A percentile compares a stretch with the other conserved stretches of the same genome.
These are phyloP conservation scores for Synanthedon tipuliformis DNA, from an alignment of 2,888 invertebrate species.

Conservation along the genomic window DNA sequence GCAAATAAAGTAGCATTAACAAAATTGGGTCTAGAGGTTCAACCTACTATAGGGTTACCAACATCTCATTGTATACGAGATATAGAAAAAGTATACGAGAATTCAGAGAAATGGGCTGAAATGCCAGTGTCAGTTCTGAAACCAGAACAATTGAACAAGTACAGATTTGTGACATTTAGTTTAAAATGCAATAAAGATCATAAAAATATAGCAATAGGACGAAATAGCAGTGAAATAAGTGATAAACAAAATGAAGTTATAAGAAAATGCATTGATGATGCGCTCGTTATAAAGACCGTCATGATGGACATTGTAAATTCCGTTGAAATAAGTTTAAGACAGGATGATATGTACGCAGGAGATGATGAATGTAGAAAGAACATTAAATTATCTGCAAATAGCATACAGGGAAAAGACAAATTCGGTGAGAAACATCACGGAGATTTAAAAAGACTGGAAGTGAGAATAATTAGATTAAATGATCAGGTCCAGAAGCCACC, in stretches of 20 bases:
- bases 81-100: no score
- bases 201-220: constrained; percentile 64
- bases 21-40: constrained; percentile 53
- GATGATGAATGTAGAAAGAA: constrained; percentile 37
- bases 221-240: constrained; percentile 10
- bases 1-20: constrained; percentile 60
- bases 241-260: constrained; percentile 3
- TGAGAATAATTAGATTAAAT: constrained; percentile 72
- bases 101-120: constrained; percentile 62
- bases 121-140: constrained; percentile 67
- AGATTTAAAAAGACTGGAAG: constrained; percentile 70
- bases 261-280: not conserved
- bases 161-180: constrained; percentile 59
- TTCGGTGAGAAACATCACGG: constrained; percentile 52
- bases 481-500: constrained; percentile 15
- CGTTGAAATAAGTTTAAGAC: constrained; percentile 71
- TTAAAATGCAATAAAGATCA: constrained; percentile 71
- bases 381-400: constrained; percentile 1
- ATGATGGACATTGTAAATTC: constrained; percentile 67
- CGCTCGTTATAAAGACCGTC: constrained; percentile 34
- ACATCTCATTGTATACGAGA: constrained; percentile 51
- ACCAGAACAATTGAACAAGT: constrained; percentile 20
- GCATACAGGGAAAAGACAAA: constrained; percentile 34
- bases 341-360: constrained; percentile 54
- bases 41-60: constrained; percentile 51